Percentiles rank a stretch among this genome's conserved stretches.
These are phyloP conservation scores for Apis florea DNA, from an alignment of 1,140 invertebrate species.

Conservation along the genomic window DNA sequence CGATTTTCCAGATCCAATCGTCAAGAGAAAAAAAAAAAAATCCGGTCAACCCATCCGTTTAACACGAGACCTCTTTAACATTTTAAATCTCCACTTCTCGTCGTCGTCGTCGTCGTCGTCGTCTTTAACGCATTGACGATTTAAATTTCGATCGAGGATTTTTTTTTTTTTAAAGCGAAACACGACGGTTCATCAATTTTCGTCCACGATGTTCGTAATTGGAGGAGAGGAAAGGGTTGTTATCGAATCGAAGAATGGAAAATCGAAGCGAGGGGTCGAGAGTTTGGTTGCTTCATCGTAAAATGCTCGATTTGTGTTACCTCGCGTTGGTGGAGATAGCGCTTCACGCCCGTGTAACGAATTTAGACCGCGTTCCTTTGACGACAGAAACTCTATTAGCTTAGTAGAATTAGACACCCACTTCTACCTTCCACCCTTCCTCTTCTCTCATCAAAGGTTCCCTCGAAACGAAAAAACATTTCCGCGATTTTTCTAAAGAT, in stretches of 20 bases:
- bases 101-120: too few species aligned
- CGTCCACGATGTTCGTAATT: not conserved
- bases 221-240: not conserved
- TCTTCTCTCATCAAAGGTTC: conserved; percentile 56
- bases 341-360: conserved; percentile 67
- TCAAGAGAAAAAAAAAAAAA: too few species aligned
- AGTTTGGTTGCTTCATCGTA: not conserved
- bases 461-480: too few species aligned
- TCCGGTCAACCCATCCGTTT: too few species aligned
- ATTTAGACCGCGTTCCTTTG: conserved; percentile 71
- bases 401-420: conserved; percentile 71
- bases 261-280: conserved; percentile 31
- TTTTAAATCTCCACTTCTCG: too few species aligned
- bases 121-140: too few species aligned
- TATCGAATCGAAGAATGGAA: not conserved
- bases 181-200: not conserved
- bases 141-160: too few species aligned
- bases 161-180: not conserved
- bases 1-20: not conserved
- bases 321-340: conserved; percentile 50
- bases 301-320: conserved; percentile 59
- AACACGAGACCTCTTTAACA: too few species aligned
- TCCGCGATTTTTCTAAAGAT: too few species aligned
- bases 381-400: conserved; percentile 73
- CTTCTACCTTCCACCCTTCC: conserved; percentile 33